A percentile compares a stretch with the other conserved stretches of the same genome.
Conservation (phyloP, 2,888 invertebrate genomes). For the Lasioglossum lativentre region DNA sequence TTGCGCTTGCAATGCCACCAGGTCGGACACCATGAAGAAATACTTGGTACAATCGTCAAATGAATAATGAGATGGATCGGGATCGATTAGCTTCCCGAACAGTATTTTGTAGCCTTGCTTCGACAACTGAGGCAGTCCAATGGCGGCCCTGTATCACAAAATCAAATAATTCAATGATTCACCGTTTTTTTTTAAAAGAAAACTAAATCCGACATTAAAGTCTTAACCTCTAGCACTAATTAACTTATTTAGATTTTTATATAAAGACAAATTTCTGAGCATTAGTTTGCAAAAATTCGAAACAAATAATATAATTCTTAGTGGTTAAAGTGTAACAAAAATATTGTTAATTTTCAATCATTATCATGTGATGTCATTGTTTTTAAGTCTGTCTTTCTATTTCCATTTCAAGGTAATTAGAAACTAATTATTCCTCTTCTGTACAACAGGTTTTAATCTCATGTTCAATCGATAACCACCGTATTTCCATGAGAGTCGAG, state of each 20-base stretch:
- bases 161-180: not conserved
- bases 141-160: slow-evolving; percentile 72
- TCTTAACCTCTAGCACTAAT: too few relatives aligned
- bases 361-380: not conserved
- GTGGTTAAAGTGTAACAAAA: not conserved
- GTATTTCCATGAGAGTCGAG: not conserved
- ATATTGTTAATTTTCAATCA: not conserved
- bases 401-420: not conserved
- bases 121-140: slow-evolving; percentile 80
- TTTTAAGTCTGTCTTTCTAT: not conserved
- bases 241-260: too few relatives aligned
- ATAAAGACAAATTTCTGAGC: too few relatives aligned
- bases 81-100: slow-evolving; percentile 86
- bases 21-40: slow-evolving; percentile 86
- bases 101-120: slow-evolving; percentile 86
- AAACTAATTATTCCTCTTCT: not conserved
- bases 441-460: not conserved
- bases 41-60: slow-evolving; percentile 85
- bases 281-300: too few relatives aligned
- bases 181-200: not conserved
- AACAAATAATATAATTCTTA: not conserved
- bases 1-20: slow-evolving; percentile 86
- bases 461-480: not conserved
- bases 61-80: slow-evolving; percentile 87
- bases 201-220: too few relatives aligned